Conservation (phyloP, 2,888 invertebrate genomes). For the Calameuta idolon region DNA sequence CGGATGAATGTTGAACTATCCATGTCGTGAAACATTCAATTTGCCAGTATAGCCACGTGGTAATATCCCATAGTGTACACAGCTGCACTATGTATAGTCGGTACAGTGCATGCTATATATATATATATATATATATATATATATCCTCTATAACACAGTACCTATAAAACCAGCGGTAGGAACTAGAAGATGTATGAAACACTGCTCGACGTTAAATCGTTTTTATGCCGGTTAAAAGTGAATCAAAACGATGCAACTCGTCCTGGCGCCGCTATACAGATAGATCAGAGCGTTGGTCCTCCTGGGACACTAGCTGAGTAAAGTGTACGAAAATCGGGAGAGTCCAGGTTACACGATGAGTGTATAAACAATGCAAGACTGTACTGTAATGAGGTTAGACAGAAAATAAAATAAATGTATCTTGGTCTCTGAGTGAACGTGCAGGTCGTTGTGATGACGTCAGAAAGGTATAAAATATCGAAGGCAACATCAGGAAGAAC, state of each 20-base stretch:
- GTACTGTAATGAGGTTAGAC: neutral
- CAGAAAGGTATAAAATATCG: neutral
- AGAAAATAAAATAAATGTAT: too few species aligned
- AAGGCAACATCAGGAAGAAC: neutral
- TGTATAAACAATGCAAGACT: neutral
- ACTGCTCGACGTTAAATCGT: slow-evolving; percentile 24
- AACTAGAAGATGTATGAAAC: slow-evolving; percentile 17
- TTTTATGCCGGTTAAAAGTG: slow-evolving; percentile 18
- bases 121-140: neutral
- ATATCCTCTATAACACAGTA: neutral
- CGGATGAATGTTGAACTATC: neutral
- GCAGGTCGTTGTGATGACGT: neutral
- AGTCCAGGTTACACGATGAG: neutral
- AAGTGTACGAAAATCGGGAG: slow-evolving; percentile 4
- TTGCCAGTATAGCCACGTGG: neutral
- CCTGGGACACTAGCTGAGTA: slow-evolving; percentile 13
- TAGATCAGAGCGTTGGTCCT: neutral
- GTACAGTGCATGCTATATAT: neutral
- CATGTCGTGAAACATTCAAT: neutral
- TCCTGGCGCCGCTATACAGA: neutral
- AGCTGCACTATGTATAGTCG: neutral
- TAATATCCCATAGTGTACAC: neutral
- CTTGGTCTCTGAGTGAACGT: too few species aligned
- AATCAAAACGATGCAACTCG: neutral
- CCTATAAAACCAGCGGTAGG: neutral